Evolutionary conservation across 1,140 invertebrate genomes (phyloP).

Genomic region (Drosophila melanica): DNA sequence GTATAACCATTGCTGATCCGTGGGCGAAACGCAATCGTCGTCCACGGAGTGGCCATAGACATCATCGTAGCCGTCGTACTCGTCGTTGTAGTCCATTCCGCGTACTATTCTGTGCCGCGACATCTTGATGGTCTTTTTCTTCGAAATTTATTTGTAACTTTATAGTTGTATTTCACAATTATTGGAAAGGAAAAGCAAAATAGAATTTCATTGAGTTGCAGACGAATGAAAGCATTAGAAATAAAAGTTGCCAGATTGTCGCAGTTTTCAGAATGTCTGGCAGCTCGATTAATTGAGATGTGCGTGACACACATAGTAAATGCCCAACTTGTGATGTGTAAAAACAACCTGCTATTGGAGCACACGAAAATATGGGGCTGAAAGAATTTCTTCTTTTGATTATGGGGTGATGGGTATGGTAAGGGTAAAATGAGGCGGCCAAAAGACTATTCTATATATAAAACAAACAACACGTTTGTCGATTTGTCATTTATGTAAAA

Average conservation of each 20-base stretch:
- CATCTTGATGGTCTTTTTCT: slow-evolving; percentile 85
- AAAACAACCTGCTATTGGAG: background rate
- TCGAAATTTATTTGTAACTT: background rate
- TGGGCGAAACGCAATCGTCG: slow-evolving; percentile 91
- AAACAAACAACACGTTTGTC: too few species aligned
- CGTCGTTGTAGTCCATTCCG: slow-evolving; percentile 90
- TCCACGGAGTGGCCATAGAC: slow-evolving; percentile 96
- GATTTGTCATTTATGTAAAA: too few species aligned
- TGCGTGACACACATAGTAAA: background rate
- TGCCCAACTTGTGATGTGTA: background rate
- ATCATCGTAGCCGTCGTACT: slow-evolving; percentile 96
- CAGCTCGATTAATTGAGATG: background rate
- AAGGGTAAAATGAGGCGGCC: too few species aligned
- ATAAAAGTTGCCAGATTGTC: slow-evolving; percentile 14
- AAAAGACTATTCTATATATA: background rate
- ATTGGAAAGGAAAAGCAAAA: slow-evolving; percentile 28
- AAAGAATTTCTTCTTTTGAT: too few species aligned
- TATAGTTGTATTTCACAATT: slow-evolving; percentile 61
- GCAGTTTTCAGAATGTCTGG: background rate
- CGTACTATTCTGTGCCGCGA: slow-evolving; percentile 91
- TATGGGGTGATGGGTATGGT: too few species aligned
- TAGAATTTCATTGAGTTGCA: slow-evolving; percentile 49
- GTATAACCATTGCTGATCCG: slow-evolving; percentile 94
- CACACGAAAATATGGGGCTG: too few species aligned
- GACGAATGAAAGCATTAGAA: slow-evolving; percentile 32